Conservation (phyloP, 2,797 vertebrate genomes). For the Enteromius viviparus region DNA sequence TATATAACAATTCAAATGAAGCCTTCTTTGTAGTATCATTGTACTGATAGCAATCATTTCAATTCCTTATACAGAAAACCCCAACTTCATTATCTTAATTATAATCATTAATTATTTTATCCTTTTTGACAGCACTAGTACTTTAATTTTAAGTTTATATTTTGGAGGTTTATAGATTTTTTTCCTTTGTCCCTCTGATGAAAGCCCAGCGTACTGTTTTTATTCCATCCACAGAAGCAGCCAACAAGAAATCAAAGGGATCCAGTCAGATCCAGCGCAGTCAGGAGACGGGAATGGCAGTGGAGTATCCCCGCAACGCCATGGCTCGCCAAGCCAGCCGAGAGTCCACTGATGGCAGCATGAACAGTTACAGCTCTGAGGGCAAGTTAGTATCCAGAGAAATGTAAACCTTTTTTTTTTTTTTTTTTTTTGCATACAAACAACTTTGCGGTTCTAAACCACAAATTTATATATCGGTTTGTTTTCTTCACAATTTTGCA, state of each 20-base stretch:
- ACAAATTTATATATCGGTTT: not conserved
- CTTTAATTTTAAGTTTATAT: not conserved
- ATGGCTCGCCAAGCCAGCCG: slow-evolving; percentile 95
- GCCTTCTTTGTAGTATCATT: not conserved
- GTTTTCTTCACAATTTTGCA: no score
- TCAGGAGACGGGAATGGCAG: slow-evolving; percentile 97
- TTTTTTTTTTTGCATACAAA: not conserved
- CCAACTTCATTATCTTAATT: not conserved
- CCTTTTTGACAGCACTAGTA: not conserved
- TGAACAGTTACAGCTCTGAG: slow-evolving; percentile 98
- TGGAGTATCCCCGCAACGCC: slow-evolving; percentile 87
- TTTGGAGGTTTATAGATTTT: not conserved
- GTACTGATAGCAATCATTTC: not conserved
- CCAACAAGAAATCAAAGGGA: slow-evolving; percentile 85
- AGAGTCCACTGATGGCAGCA: slow-evolving; percentile 96
- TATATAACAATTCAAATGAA: not conserved
- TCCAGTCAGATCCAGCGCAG: slow-evolving; percentile 94
- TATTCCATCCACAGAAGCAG: slow-evolving; percentile 74
- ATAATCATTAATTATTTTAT: not conserved
- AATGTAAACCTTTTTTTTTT: not conserved
- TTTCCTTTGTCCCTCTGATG: not conserved
- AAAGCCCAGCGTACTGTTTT: not conserved
- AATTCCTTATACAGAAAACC: not conserved
- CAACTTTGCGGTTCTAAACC: not conserved
- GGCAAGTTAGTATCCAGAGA: slow-evolving; percentile 89